Evolutionary conservation across 2,888 invertebrate species (phyloP), one percentile per base, ranked within the genome.

Genomic region (Aphidoletes aphidimyza): DNA sequence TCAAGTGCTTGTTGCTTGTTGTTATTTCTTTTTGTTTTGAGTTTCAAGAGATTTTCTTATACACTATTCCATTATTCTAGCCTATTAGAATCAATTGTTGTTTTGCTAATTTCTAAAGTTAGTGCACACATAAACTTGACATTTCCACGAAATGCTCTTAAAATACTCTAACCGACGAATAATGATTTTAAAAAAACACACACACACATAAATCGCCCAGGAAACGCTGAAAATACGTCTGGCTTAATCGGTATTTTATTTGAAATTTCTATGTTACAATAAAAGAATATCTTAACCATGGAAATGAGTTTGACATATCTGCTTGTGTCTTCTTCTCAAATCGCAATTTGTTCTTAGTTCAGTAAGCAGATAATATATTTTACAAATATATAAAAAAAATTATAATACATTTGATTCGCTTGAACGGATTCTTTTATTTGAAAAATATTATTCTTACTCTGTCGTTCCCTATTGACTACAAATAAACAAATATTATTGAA

Each of bases 211-310:
- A n/a, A n/a, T n/a, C n/a, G n/a, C n/a, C n/a, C n/a, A n/a, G n/a
- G n/a, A n/a, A n/a, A n/a, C n/a, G n/a, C n/a, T n/a, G n/a, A n/a
- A 26, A 54, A 26, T 11, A 8, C 54, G 19, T 54, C 26, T 54
- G 49, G n/a, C 19, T 49, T 49, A 42, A 11, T 42, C 6, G 6
- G 42, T 49, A 19, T 49, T 54, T 26, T 54, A 19, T 26, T 22
- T 54, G 26, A 54, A 8, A 54, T 54, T 5, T 54, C n/a, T 54
- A 54, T 54, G 8, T 8, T 54, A 22, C 5, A 26, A 19, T 49
- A 54, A 54, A n/a, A n/a, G n/a, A n/a, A n/a, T n/a, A 54, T 54
- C 54, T 54, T 54, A 54, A 26, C 54, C 22, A 54, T 26, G 54
- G 54, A 54, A 54, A 54, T 54, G 26, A 54, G 54, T 11, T 26